Conservation (phyloP, 2,113 vertebrate species). For the Hippocampus barbouri region DNA sequence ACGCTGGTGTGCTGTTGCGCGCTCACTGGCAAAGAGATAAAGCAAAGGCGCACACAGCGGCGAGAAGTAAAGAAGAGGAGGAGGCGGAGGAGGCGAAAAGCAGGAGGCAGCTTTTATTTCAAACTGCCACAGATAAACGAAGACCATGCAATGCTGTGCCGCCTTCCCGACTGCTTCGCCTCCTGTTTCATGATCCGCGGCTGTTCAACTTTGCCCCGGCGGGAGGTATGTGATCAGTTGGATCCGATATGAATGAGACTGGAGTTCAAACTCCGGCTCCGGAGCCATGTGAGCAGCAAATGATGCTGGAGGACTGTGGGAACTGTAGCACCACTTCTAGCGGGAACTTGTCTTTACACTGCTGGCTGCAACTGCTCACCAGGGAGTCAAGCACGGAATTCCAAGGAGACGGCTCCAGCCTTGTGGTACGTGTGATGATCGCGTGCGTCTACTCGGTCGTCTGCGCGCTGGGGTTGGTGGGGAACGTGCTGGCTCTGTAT, state of each 20-base stretch:
- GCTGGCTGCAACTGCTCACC: constrained; percentile 74
- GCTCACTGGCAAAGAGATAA: constrained; percentile 63
- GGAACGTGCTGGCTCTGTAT: constrained; percentile 77
- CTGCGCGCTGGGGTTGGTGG: constrained; percentile 75
- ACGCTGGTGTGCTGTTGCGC: constrained; percentile 43
- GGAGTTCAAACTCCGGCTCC: constrained; percentile 50
- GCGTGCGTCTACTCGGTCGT: constrained; percentile 76
- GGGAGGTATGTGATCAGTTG: constrained; percentile 30
- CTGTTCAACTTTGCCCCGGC: constrained; percentile 18
- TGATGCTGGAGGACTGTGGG: constrained; percentile 43
- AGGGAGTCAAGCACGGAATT: constrained; percentile 67
- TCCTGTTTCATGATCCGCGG: background rate
- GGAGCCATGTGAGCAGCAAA: constrained; percentile 56
- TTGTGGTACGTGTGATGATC: constrained; percentile 70
- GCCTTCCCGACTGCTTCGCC: constrained; percentile 14
- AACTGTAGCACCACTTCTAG: constrained; percentile 48
- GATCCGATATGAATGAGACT: constrained; percentile 54
- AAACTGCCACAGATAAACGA: constrained; percentile 4
- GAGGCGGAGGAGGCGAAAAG: constrained; percentile 13
- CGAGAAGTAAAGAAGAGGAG: constrained; percentile 24
- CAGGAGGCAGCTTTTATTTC: constrained; percentile 11
- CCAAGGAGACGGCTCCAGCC: constrained; percentile 67
- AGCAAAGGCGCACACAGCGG: constrained; percentile 48
- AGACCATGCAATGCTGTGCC: constrained; percentile 10
- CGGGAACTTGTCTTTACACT: constrained; percentile 70